Evolutionary conservation across 1,140 invertebrate species (phyloP).

Genomic region (Calephelis nemesis): DNA sequence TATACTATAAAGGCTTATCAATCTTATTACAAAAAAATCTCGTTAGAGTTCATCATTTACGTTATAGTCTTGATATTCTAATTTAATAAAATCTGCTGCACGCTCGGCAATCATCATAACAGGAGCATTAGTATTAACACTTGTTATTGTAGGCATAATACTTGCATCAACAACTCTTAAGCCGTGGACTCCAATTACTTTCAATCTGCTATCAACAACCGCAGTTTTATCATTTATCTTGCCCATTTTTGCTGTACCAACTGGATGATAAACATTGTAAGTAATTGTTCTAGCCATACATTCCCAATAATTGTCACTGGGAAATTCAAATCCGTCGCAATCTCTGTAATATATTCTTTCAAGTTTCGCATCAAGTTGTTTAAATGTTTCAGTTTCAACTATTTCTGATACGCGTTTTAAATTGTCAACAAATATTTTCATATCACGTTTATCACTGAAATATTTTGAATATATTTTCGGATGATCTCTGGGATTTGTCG

Average conservation of each 20-base stretch:
- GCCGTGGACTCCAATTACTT: slow-evolving; percentile 83
- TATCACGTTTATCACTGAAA: slow-evolving; percentile 59
- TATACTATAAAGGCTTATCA: neutral
- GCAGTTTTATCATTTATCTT: slow-evolving; percentile 81
- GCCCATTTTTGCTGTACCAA: slow-evolving; percentile 92
- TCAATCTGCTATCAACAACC: slow-evolving; percentile 86
- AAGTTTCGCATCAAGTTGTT: slow-evolving; percentile 51
- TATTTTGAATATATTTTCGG: slow-evolving; percentile 78
- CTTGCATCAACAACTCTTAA: slow-evolving; percentile 89
- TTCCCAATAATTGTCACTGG: slow-evolving; percentile 59
- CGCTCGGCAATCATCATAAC: slow-evolving; percentile 93
- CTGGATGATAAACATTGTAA: slow-evolving; percentile 67
- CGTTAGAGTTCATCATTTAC: slow-evolving; percentile 47
- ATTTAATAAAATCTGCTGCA: slow-evolving; percentile 89
- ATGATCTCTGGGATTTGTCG: slow-evolving; percentile 84
- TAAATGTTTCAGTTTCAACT: slow-evolving; percentile 51
- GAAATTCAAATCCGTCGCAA: slow-evolving; percentile 52
- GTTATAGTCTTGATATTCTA: slow-evolving; percentile 59
- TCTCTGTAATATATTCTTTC: slow-evolving; percentile 53
- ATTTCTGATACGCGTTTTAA: slow-evolving; percentile 54
- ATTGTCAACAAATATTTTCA: slow-evolving; percentile 51
- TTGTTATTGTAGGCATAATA: slow-evolving; percentile 86
- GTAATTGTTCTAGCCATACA: slow-evolving; percentile 67
- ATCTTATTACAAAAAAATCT: neutral
- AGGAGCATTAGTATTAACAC: slow-evolving; percentile 86